Conservation (phyloP, 2,113 vertebrate species). For the Kryptolebias marmoratus region DNA sequence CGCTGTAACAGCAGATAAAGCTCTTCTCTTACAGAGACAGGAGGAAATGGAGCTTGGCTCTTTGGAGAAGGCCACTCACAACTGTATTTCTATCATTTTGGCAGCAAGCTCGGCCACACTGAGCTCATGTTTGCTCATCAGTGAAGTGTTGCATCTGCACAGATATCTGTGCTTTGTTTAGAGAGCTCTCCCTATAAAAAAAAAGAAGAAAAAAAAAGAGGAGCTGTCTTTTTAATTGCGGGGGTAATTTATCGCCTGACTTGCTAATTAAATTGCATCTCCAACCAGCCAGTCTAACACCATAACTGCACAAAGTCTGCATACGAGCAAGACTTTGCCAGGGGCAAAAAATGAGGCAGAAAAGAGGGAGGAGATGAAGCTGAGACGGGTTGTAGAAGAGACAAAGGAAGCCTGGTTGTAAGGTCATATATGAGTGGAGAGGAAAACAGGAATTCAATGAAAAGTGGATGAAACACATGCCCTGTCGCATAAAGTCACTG, state of each 20-base stretch:
- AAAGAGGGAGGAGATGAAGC: constrained; percentile 7
- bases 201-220: constrained; percentile 41
- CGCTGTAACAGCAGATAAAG: constrained; percentile 67
- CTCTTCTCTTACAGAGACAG: constrained; percentile 43
- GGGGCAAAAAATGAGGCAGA: constrained; percentile 4
- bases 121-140: constrained; percentile 29
- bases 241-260: constrained; percentile 63
- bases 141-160: constrained; percentile 37
- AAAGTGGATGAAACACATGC: constrained; percentile 18
- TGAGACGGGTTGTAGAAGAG: constrained; percentile 2
- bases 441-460: constrained; percentile 13
- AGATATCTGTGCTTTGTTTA: constrained; percentile 37
- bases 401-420: constrained; percentile 7
- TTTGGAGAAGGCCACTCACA: constrained; percentile 52
- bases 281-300: constrained; percentile 40
- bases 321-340: constrained; percentile 22
- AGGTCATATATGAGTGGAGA: constrained; percentile 28
- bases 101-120: constrained; percentile 22
- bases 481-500: constrained; percentile 4
- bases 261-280: constrained; percentile 71
- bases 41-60: constrained; percentile 68
- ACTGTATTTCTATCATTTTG: constrained; percentile 59
- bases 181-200: constrained; percentile 50
- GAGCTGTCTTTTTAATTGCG: constrained; percentile 57
- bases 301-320: constrained; percentile 25